A percentile compares a stretch with the other conserved stretches of the same genome.
Evolutionary conservation across 1,140 invertebrate genomes (phyloP).

Genomic region (Drosophila simulans): DNA sequence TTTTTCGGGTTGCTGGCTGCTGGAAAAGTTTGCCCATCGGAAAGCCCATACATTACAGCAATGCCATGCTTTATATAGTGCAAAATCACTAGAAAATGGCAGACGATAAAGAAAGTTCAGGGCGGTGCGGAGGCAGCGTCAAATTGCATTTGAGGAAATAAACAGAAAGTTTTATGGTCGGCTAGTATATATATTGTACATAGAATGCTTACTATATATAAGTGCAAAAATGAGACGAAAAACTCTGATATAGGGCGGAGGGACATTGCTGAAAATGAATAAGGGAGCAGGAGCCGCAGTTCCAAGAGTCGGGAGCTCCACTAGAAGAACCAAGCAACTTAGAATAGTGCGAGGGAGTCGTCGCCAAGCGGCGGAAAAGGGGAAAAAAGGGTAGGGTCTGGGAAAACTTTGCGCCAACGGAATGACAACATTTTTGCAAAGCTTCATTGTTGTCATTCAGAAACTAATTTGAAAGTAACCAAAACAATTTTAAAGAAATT

Average conservation of each 20-base stretch:
- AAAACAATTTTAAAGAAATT: slow-evolving; percentile 84
- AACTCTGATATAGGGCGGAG: slow-evolving; percentile 63
- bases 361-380: slow-evolving; percentile 6
- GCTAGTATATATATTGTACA: slow-evolving; percentile 40
- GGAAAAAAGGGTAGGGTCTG: slow-evolving; percentile 17
- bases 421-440: slow-evolving; percentile 84
- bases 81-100: slow-evolving; percentile 81
- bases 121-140: slow-evolving; percentile 52
- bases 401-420: slow-evolving; percentile 76
- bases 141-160: slow-evolving; percentile 83
- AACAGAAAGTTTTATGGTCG: slow-evolving; percentile 77
- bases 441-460: slow-evolving; percentile 84
- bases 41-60: slow-evolving; percentile 66
- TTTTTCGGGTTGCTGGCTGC: slow-evolving; percentile 39
- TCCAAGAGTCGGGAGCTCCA: slow-evolving; percentile 1
- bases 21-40: slow-evolving; percentile 54
- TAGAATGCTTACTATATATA: slow-evolving; percentile 21
- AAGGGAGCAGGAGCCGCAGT: slow-evolving; percentile 42
- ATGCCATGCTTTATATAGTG: slow-evolving; percentile 81
- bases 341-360: slow-evolving; percentile 68
- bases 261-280: slow-evolving; percentile 69
- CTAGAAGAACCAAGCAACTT: slow-evolving; percentile 50
- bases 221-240: slow-evolving; percentile 42
- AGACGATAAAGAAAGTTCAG: slow-evolving; percentile 74
- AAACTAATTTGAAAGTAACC: slow-evolving; percentile 84